phyloP scores from a whole-genome alignment of 2,113 vertebrate genomes.

The Uria aalge region DNA sequence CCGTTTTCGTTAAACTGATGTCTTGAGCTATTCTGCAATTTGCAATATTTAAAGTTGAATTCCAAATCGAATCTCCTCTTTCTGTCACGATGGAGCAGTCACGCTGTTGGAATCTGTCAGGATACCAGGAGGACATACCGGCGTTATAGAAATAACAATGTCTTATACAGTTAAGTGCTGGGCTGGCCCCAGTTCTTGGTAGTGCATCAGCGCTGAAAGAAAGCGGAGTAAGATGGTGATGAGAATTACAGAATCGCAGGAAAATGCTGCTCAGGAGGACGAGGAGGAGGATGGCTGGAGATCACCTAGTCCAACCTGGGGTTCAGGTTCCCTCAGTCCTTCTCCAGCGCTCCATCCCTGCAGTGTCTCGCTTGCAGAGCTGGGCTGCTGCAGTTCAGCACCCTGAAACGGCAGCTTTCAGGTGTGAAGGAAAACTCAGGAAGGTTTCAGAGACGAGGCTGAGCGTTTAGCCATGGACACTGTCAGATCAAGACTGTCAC shows the following conservation, averaged over 20 bases:
- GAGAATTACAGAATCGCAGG: background rate
- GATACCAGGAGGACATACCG: background rate
- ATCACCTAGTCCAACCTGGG: background rate
- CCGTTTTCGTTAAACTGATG: background rate
- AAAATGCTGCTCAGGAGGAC: background rate
- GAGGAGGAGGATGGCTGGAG: background rate
- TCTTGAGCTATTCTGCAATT: background rate
- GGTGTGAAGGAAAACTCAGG: background rate
- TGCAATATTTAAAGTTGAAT: background rate
- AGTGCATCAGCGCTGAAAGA: background rate
- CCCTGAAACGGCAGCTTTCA: background rate
- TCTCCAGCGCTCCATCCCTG: fast-evolving
- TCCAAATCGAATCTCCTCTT: background rate
- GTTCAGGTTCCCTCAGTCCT: background rate
- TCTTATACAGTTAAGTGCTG: background rate
- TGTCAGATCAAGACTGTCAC: background rate
- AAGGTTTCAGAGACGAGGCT: background rate
- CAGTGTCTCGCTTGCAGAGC: background rate
- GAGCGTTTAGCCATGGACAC: background rate
- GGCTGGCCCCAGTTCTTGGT: background rate
- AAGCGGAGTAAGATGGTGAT: background rate
- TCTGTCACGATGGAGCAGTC: fast-evolving
- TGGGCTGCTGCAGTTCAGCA: background rate
- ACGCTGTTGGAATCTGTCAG: background rate
- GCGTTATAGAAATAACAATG: background rate